Evolutionary conservation across 1,140 invertebrate genomes (phyloP).

Genomic region (Adoxophyes honmai): DNA sequence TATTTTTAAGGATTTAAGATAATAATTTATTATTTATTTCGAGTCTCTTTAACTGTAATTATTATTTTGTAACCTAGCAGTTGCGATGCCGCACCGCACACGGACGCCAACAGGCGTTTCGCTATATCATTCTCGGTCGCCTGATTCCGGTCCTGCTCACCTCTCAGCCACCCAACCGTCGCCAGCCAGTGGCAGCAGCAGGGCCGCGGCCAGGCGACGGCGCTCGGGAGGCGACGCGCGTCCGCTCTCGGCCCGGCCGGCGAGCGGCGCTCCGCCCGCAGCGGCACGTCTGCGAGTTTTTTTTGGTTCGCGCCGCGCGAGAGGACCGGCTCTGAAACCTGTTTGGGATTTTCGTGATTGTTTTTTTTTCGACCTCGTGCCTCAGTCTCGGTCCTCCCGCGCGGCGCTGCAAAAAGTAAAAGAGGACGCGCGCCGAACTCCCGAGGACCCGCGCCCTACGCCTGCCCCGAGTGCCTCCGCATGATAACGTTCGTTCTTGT

Average conservation of each 20-base stretch:
- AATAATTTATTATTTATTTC: conserved; percentile 78
- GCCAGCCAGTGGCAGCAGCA: conserved; percentile 14
- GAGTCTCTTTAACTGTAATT: conserved; percentile 75
- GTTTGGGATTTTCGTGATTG: conserved; percentile 67
- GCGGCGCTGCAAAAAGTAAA: conserved; percentile 50
- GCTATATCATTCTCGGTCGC: conserved; percentile 33
- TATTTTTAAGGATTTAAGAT: conserved; percentile 76
- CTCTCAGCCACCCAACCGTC: conserved; percentile 3
- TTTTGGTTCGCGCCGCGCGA: conserved; percentile 58
- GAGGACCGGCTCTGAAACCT: conserved; percentile 57
- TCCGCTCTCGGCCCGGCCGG: conserved; percentile 32
- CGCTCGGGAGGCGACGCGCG: conserved; percentile 39
- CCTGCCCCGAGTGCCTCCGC: conserved; percentile 38
- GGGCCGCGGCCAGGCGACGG: conserved; percentile 35
- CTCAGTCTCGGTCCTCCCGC: conserved; percentile 31
- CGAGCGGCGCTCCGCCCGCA: conserved; percentile 38
- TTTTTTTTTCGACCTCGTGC: conserved; percentile 57
- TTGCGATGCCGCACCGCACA: conserved; percentile 67
- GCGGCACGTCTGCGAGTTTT: conserved; percentile 51
- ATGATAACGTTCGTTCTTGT: neutral
- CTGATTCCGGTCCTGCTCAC: conserved; percentile 30
- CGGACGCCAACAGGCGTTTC: conserved; percentile 63
- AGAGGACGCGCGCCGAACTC: conserved; percentile 50
- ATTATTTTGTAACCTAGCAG: conserved; percentile 62
- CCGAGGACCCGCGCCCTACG: conserved; percentile 46